Percentiles rank a stretch among this genome's conserved stretches.
phyloP scores from a whole-genome alignment of 2,113 vertebrate species.

The Cyprinodon tularosa region DNA sequence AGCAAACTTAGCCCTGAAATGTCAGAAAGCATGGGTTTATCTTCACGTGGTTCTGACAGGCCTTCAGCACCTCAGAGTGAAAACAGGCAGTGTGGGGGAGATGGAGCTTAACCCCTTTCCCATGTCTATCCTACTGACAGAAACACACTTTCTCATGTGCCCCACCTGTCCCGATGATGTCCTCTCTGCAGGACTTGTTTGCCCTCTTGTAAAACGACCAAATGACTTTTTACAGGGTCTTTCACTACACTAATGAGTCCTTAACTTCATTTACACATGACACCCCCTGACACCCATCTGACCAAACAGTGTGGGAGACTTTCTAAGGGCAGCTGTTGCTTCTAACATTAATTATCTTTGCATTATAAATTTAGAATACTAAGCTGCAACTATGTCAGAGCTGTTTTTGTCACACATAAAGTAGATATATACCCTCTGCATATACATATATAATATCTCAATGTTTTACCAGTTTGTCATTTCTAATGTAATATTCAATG shows the following conservation, averaged over 20 bases:
- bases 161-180: slow-evolving; percentile 53
- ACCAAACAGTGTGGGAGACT: neutral
- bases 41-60: slow-evolving; percentile 39
- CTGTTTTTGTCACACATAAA: neutral
- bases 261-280: neutral
- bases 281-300: slow-evolving; percentile 11
- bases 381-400: neutral
- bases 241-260: slow-evolving; percentile 3
- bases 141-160: slow-evolving; percentile 64
- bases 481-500: too few species aligned
- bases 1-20: neutral
- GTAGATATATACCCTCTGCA: too few species aligned
- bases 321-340: neutral
- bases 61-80: slow-evolving; percentile 29
- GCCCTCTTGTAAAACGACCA: slow-evolving; percentile 35
- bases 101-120: slow-evolving; percentile 4
- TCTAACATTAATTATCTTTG: neutral
- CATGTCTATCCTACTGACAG: slow-evolving; percentile 58
- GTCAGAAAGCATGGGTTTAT: slow-evolving; percentile 26
- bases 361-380: neutral
- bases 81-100: slow-evolving; percentile 30
- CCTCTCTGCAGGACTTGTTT: slow-evolving; percentile 57
- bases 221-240: slow-evolving; percentile 20
- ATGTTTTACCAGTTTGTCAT: too few species aligned
- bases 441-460: too few species aligned